These are phyloP conservation scores for Ichneumoninae sp. DNA, from an alignment of 2,888 invertebrate species.

Conservation along the genomic window DNA sequence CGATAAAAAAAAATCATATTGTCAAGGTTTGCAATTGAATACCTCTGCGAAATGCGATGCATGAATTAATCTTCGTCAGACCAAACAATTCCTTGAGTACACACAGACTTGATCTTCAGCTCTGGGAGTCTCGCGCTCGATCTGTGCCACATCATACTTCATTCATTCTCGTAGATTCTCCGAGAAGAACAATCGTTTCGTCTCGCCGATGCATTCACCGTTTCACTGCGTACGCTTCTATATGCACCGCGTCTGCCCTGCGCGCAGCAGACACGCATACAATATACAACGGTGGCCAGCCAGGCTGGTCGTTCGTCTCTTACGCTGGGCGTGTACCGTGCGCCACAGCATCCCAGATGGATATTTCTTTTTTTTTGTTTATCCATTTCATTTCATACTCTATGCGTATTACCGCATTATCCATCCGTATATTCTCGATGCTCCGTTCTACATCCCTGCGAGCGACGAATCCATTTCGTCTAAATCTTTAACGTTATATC, in stretches of 20 bases:
- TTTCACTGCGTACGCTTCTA: slow-evolving; percentile 57
- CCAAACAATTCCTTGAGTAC: background rate
- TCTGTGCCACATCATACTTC: slow-evolving; percentile 47
- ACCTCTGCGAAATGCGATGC: background rate
- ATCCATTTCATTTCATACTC: background rate
- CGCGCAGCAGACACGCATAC: background rate
- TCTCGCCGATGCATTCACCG: slow-evolving; percentile 34
- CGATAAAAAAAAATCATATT: background rate
- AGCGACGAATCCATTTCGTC: slow-evolving; percentile 10
- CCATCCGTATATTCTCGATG: background rate
- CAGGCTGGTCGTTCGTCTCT: background rate
- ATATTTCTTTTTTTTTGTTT: background rate
- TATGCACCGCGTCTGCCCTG: background rate
- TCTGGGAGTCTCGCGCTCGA: slow-evolving; percentile 19
- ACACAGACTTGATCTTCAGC: slow-evolving; percentile 33
- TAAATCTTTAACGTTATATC: background rate
- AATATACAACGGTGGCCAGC: slow-evolving; percentile 6
- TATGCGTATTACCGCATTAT: slow-evolving; percentile 2
- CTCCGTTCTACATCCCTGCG: background rate
- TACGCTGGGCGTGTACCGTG: background rate
- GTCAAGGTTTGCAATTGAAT: background rate
- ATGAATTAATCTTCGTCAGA: slow-evolving; percentile 6
- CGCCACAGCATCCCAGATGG: background rate
- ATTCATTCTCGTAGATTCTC: slow-evolving; percentile 67
- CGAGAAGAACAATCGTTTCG: slow-evolving; percentile 74